Evolutionary conservation across 2,888 invertebrate genomes (phyloP), one percentile per base, ranked within the genome.

Genomic region (Sialis lutaria): DNA sequence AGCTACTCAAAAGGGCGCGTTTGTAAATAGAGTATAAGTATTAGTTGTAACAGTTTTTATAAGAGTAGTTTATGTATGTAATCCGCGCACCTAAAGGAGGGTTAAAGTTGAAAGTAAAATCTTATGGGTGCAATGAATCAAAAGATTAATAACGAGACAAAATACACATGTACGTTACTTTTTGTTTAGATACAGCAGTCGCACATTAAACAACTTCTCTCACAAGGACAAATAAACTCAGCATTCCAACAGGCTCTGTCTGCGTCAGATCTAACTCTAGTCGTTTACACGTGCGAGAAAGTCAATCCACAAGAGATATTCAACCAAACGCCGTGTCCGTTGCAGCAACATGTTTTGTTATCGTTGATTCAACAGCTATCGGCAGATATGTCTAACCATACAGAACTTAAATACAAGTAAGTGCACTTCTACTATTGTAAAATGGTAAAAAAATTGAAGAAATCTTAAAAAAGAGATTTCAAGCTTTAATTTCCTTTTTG

Each of bases 301-400:
- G 87, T 89, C 13, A 84, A 89, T 59, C 84, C 87, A 1, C 73
- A 75, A 48, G 72, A 73, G 50, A 82, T 92, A 50, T 89, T 95
- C 67, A 74, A 75, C 6, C 72, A 73, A 53, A 64, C 63, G 7
- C 74, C 77, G 10, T 88, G 87, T 58, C 73, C 77, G 30, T 74
- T 93, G 49, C 81, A 82, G 54, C 93, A 93, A 64, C 87, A 86
- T 56, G 90, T 93, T 49, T 71, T 96, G 53, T 72, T 97, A 45
- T 91, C 95, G 4, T 75, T 97, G 32, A 86, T 97, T 56, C 93
- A 96, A 61, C 96, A 96, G 64, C 76, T 95, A 13, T 86, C 91
- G 12, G 85, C 89, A 0, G 93, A 95, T 60, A 77, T 96, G 68
- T 73, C 75, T 51, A 79, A 82, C 52, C 82, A 90, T 56, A 88